Evolutionary conservation across 2,113 vertebrate species (phyloP).

Genomic region (Erpornis zantholeuca): DNA sequence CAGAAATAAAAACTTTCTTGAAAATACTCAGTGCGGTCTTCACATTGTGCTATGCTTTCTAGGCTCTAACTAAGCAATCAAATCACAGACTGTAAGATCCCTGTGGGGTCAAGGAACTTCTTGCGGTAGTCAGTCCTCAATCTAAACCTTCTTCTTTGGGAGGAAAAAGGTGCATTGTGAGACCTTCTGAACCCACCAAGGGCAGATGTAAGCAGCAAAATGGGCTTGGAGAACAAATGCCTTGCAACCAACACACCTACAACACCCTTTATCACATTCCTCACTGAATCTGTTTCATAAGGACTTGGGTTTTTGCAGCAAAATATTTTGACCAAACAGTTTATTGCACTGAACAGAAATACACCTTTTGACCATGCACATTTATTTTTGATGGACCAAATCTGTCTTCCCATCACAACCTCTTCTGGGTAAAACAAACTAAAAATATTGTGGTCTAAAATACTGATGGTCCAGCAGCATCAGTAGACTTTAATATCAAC

Average conservation of each 20-base stretch:
- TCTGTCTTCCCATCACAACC: not conserved
- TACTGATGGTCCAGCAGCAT: not conserved
- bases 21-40: not conserved
- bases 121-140: not conserved
- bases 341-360: not conserved
- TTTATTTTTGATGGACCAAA: not conserved
- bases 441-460: not conserved
- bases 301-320: not conserved
- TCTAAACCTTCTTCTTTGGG: not conserved
- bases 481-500: not conserved
- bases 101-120: not conserved
- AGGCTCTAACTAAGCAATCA: not conserved
- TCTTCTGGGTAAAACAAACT: not conserved
- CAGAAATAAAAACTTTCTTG: not conserved
- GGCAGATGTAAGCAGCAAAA: not conserved
- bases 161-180: not conserved
- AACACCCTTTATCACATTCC: not conserved
- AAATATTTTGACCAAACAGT: not conserved
- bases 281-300: not conserved
- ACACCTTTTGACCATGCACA: not conserved
- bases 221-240: fast-evolving
- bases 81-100: not conserved
- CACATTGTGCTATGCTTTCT: not conserved
- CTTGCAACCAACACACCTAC: not conserved
- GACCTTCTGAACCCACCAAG: not conserved